These are phyloP conservation scores for Typhlomys cinereus DNA, from an alignment of 2,113 vertebrate species.

Conservation along the genomic window DNA sequence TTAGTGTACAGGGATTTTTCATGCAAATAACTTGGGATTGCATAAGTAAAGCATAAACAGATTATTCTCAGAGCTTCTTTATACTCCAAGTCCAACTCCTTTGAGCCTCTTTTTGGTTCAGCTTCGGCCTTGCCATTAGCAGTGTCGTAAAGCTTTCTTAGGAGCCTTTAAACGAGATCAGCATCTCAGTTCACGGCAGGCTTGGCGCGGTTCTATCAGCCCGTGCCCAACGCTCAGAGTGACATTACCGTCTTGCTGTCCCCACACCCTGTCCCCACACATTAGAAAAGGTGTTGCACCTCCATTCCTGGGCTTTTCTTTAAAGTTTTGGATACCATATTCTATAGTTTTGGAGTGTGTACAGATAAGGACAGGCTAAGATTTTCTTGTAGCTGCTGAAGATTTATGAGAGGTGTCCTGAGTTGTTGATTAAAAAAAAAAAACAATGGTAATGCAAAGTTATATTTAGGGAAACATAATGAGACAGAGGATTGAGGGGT, in stretches of 20 bases:
- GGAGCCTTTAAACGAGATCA: background rate
- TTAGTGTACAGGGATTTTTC: background rate
- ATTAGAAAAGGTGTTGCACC: background rate
- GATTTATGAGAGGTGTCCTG: background rate
- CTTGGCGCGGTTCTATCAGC: background rate
- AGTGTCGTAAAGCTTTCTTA: background rate
- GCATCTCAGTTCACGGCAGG: background rate
- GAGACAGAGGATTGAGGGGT: background rate
- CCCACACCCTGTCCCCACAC: background rate
- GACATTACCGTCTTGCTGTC: background rate
- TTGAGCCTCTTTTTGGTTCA: background rate
- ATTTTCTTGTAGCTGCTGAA: background rate
- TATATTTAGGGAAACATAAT: background rate
- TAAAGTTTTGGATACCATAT: background rate
- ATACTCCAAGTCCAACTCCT: background rate
- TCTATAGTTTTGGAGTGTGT: background rate
- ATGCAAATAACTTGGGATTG: background rate
- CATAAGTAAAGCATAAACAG: slow-evolving; percentile 1
- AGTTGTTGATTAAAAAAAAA: background rate
- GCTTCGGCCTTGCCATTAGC: background rate
- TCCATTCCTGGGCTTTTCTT: background rate
- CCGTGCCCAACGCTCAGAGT: background rate
- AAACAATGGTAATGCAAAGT: background rate
- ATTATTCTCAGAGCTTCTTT: slow-evolving; percentile 30
- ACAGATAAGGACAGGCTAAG: background rate